A percentile compares a stretch with the other conserved stretches of the same genome.
Conservation (phyloP, 2,797 vertebrate species). For the Muscicapa comitata region DNA sequence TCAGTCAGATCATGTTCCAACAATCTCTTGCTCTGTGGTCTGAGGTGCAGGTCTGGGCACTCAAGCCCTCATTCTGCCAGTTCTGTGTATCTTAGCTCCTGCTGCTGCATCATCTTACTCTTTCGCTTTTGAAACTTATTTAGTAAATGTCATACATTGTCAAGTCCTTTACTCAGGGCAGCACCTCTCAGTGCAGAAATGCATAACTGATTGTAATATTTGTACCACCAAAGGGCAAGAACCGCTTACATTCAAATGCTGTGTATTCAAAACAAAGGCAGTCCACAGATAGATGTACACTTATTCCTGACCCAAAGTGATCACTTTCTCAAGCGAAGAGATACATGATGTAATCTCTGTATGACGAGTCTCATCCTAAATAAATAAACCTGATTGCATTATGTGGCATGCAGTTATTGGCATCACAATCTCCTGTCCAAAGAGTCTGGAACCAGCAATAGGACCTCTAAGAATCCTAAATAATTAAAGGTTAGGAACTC, state of each 20-base stretch:
- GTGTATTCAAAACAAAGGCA: background rate
- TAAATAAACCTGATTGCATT: background rate
- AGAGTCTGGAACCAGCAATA: background rate
- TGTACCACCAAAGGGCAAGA: background rate
- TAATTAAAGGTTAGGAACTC: constrained; percentile 30
- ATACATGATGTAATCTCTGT: background rate
- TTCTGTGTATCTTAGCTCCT: background rate
- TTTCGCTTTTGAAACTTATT: background rate
- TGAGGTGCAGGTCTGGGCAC: background rate
- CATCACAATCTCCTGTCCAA: constrained; percentile 8
- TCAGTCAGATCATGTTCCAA: background rate
- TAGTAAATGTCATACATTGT: background rate
- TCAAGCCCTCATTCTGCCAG: background rate
- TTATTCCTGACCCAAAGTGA: background rate
- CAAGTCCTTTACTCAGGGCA: background rate
- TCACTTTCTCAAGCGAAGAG: background rate
- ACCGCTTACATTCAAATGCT: background rate
- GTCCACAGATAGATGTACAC: background rate
- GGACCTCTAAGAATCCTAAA: background rate
- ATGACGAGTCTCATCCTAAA: background rate
- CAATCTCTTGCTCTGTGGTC: background rate
- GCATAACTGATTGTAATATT: background rate
- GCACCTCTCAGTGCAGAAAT: background rate
- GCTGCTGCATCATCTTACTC: background rate
- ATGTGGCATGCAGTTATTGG: background rate